These are phyloP conservation scores for Panagrolaimus sp. DNA, from an alignment of 1,140 invertebrate species.

Conservation along the genomic window DNA sequence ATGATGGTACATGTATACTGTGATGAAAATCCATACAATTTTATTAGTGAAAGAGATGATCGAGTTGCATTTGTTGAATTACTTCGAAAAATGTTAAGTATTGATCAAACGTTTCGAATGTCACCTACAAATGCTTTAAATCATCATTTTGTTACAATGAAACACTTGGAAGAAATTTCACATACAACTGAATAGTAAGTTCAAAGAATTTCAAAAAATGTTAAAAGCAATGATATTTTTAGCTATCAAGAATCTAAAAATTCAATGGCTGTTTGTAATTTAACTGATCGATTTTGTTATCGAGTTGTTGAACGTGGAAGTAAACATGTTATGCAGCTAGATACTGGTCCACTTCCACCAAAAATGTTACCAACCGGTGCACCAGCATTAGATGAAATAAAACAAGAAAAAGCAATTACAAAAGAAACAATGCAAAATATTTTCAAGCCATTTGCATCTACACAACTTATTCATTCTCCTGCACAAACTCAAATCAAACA, in stretches of 20 bases:
- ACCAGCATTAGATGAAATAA: neutral
- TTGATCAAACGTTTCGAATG: conserved; percentile 54
- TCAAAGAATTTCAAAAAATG: neutral
- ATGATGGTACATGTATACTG: conserved; percentile 65
- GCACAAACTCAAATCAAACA: neutral
- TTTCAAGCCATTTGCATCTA: neutral
- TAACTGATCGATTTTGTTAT: conserved; percentile 29
- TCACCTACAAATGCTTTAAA: conserved; percentile 47
- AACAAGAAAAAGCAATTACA: neutral
- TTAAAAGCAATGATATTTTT: conserved; percentile 5
- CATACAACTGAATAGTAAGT: conserved; percentile 49
- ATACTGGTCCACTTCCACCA: conserved; percentile 18
- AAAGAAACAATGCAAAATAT: conserved; percentile 21
- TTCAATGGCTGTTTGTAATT: conserved; percentile 45
- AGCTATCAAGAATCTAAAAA: conserved; percentile 16
- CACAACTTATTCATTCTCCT: conserved; percentile 15
- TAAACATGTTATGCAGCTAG: neutral
- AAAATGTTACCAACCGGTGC: conserved; percentile 16
- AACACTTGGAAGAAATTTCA: conserved; percentile 35
- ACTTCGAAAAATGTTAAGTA: conserved; percentile 52
- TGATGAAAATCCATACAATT: neutral
- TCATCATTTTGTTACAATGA: conserved; percentile 55
- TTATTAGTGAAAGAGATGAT: conserved; percentile 45
- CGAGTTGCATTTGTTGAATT: conserved; percentile 53
- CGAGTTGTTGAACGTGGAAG: neutral